Base-by-base conservation (phyloP, 1,140 invertebrate genomes). In the Drosophila prosaltans region DNA sequence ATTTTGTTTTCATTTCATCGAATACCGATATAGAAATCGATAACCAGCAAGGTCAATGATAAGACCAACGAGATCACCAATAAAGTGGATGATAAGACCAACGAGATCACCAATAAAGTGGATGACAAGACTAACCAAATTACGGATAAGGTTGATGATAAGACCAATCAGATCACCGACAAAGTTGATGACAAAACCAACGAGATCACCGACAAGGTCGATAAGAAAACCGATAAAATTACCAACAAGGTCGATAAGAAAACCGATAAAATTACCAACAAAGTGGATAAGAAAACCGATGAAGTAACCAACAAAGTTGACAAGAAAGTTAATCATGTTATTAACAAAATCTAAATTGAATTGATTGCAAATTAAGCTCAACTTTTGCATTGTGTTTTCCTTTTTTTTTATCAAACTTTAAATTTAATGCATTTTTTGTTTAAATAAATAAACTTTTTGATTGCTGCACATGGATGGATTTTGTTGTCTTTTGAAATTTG, bases 261-360 rank as follows among this genome's bases (percentile, higher is more conserved):
- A 16, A n/a, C 54, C 54, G 10, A 28, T 30, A 32, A 59, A 10
- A 59, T 59, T 10, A 24, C 16, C n/a, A 39, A 59, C 1, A 59
- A 59, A 24, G 57, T 59, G 16, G 57, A 59, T 9, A 59, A 59
- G 57, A 59, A 59, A 59, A 24, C 57, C 3, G 57, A 59, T 59
- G 4, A 59, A 59, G 57, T 59, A 3, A 39, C 32, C 16, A 59
- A 59, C 57, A 59, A 59, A 24, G 57, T 59, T n/a, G 57, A 59
- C 57, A 59, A 59, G 57, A 59, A 59, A 24, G 28, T 59, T 1
- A 59, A 59, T 24, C 57, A 59, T 9, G 40, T 59, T 59, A 3
- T 40, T 5, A 59, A 59, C 32, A 40, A 59, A 59, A 59, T 59
- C 16, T 59, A 11, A 59, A 39, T 16, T 16, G 16, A 16, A 16